Conservation (phyloP, 2,797 vertebrate genomes). For the Neosilurus mollespiculum region DNA sequence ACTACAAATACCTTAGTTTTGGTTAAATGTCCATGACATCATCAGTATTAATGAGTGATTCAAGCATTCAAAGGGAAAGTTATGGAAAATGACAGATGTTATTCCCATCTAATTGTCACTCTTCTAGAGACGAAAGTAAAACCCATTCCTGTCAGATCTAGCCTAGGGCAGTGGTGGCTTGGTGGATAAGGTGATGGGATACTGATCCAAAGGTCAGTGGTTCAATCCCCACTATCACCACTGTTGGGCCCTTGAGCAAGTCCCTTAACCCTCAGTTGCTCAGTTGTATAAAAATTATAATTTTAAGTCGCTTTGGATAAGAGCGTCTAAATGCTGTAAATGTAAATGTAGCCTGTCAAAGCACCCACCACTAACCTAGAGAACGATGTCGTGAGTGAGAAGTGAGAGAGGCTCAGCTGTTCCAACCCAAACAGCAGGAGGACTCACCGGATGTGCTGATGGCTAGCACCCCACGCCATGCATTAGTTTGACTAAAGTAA, state of each 20-base stretch:
- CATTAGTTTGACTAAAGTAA: conserved; percentile 73
- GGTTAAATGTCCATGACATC: too few relatives aligned
- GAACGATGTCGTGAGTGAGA: conserved; percentile 46
- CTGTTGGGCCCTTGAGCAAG: too few relatives aligned
- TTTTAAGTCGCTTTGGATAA: too few relatives aligned
- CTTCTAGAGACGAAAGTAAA: conserved; percentile 7
- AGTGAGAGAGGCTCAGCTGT: conserved; percentile 65
- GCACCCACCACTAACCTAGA: conserved; percentile 30
- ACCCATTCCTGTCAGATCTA: conserved; percentile 19
- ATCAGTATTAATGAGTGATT: conserved; percentile 5
- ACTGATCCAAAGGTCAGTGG: too few relatives aligned
- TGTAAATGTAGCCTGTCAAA: conserved; percentile 16
- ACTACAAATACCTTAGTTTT: background rate
- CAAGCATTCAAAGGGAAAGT: background rate
- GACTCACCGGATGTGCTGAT: conserved; percentile 65
- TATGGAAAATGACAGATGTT: conserved; percentile 12
- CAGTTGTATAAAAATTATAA: too few relatives aligned
- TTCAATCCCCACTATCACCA: too few relatives aligned
- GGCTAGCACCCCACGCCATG: conserved; percentile 62
- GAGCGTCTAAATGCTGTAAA: too few relatives aligned
- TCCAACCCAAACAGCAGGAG: conserved; percentile 64
- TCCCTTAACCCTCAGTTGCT: too few relatives aligned
- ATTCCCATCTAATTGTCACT: conserved; percentile 19
- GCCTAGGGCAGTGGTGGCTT: too few relatives aligned
- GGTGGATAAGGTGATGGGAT: too few relatives aligned